Conservation (phyloP, 2,888 invertebrate genomes). For the Seira ritae region DNA sequence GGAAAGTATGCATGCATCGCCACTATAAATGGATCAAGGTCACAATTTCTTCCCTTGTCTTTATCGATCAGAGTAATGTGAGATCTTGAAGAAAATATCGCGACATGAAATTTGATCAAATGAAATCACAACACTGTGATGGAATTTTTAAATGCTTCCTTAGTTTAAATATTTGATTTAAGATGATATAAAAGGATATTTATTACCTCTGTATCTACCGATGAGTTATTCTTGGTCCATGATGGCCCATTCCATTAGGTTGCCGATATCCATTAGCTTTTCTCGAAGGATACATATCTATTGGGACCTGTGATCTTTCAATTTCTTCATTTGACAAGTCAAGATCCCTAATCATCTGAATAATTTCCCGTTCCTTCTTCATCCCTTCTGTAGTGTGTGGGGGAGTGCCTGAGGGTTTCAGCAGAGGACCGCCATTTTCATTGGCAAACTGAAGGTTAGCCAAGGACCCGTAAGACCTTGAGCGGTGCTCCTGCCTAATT, state of each 20-base stretch:
- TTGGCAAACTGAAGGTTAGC: slow-evolving; percentile 91
- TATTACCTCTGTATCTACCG: slow-evolving; percentile 51
- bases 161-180: too few species aligned
- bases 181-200: background rate
- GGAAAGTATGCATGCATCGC: too few species aligned
- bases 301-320: slow-evolving; percentile 77
- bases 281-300: slow-evolving; percentile 71
- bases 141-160: too few species aligned
- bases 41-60: too few species aligned
- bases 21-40: too few species aligned
- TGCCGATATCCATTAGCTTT: slow-evolving; percentile 68
- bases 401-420: slow-evolving; percentile 69
- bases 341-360: slow-evolving; percentile 94
- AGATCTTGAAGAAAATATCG: too few species aligned
- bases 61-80: too few species aligned
- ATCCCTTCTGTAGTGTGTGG: slow-evolving; percentile 79
- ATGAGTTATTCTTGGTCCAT: slow-evolving; percentile 73
- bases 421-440: slow-evolving; percentile 69
- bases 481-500: slow-evolving; percentile 94
- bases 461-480: slow-evolving; percentile 93
- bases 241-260: slow-evolving; percentile 67
- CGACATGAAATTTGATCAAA: too few species aligned
- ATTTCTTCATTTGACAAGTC: slow-evolving; percentile 87
- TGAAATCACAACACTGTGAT: too few species aligned
- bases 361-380: slow-evolving; percentile 93